These are phyloP conservation scores for Mormoops blainvillei DNA, from an alignment of 2,113 vertebrate genomes.

Conservation along the genomic window DNA sequence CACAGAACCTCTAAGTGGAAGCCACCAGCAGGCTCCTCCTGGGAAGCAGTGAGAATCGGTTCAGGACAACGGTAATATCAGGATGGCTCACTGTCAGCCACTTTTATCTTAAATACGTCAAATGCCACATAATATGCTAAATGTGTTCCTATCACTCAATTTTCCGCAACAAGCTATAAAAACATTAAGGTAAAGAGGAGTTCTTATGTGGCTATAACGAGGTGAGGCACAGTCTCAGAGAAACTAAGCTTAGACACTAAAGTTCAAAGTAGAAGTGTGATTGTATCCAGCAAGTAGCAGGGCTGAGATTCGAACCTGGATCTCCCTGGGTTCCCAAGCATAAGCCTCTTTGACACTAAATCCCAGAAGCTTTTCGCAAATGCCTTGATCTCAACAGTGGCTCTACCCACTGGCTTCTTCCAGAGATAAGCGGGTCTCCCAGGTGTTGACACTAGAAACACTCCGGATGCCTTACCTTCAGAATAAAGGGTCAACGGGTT, in stretches of 20 bases:
- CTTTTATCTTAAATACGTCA: not conserved
- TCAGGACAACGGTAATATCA: not conserved
- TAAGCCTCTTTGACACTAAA: not conserved
- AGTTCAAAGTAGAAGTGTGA: not conserved
- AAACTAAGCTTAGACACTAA: not conserved
- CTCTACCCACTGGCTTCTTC: not conserved
- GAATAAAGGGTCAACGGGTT: accelerated
- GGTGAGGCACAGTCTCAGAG: not conserved
- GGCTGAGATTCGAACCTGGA: not conserved
- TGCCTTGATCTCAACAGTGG: not conserved
- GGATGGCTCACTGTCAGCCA: not conserved
- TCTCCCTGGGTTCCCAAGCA: not conserved
- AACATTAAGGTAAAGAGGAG: not conserved
- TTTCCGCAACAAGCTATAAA: not conserved
- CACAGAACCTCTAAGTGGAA: too few species aligned
- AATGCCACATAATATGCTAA: not conserved
- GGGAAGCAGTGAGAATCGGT: not conserved
- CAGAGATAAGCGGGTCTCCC: not conserved
- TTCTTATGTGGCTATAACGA: not conserved
- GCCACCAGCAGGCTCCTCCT: not conserved
- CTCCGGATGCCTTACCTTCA: not conserved
- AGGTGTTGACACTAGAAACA: too few species aligned
- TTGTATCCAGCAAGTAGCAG: not conserved
- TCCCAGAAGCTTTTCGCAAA: not conserved
- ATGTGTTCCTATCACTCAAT: not conserved